Evolutionary conservation across 2,888 invertebrate species (phyloP).

Genomic region (Drosophila kokeensis): DNA sequence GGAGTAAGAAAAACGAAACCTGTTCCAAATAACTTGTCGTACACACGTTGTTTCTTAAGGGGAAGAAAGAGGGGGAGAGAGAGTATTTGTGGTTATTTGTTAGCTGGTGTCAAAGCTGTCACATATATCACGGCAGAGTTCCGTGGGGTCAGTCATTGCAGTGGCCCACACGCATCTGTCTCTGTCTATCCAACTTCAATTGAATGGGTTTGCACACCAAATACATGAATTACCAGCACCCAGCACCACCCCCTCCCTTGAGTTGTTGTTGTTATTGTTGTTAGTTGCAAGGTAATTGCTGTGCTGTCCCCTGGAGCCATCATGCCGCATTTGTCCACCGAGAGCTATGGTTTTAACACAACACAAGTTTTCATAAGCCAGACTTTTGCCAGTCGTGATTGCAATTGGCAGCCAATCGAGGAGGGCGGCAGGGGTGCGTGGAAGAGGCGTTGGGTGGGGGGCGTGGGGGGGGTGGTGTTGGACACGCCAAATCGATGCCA

Average conservation of each 20-base stretch:
- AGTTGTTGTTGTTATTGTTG: constrained; percentile 37
- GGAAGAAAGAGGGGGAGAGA: not conserved
- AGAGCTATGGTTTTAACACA: constrained; percentile 71
- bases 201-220: constrained; percentile 31
- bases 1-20: constrained; percentile 55
- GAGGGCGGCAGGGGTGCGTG: constrained; percentile 2
- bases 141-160: constrained; percentile 69
- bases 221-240: constrained; percentile 5
- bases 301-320: constrained; percentile 75
- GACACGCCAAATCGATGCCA: constrained; percentile 38
- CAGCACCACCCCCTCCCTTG: not conserved
- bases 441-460: not conserved
- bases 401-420: constrained; percentile 69
- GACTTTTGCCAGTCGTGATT: constrained; percentile 69
- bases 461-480: constrained; percentile 8
- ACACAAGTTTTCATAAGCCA: constrained; percentile 32
- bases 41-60: constrained; percentile 50
- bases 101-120: constrained; percentile 80
- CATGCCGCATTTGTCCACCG: constrained; percentile 80
- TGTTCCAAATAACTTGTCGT: constrained; percentile 72
- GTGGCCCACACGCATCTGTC: constrained; percentile 74
- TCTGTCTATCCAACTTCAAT: constrained; percentile 16
- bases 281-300: constrained; percentile 69
- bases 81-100: constrained; percentile 67
- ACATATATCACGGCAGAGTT: constrained; percentile 76